phyloP scores from a whole-genome alignment of 2,888 invertebrate species.

The Brenthis hecate region DNA sequence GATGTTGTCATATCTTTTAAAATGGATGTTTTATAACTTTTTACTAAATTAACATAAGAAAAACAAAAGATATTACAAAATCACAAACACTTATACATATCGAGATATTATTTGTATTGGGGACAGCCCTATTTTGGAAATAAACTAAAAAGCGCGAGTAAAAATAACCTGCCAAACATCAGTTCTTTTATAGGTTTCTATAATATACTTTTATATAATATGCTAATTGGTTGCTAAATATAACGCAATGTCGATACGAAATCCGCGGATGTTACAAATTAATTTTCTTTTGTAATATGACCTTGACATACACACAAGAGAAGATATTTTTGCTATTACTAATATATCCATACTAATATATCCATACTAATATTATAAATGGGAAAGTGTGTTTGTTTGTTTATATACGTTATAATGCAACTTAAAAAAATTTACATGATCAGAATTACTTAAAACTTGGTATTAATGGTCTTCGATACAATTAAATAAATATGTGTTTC shows the following conservation, averaged over 20 bases:
- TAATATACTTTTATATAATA: neutral
- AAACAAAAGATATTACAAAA: constrained; percentile 8
- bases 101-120: neutral
- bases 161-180: neutral
- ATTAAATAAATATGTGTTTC: too few species aligned
- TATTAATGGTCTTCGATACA: too few species aligned
- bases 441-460: too few species aligned
- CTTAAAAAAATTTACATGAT: too few species aligned
- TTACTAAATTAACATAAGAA: too few species aligned
- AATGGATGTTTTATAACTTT: too few species aligned
- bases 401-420: too few species aligned
- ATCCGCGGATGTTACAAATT: constrained; percentile 21
- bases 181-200: constrained; percentile 4
- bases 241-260: constrained; percentile 18
- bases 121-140: constrained; percentile 4
- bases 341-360: too few species aligned
- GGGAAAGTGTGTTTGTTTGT: too few species aligned
- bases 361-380: too few species aligned
- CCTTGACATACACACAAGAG: constrained; percentile 35
- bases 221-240: neutral
- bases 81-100: neutral
- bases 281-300: constrained; percentile 16
- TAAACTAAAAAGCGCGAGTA: neutral
- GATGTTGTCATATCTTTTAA: too few species aligned
- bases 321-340: constrained; percentile 47